Conservation (phyloP, 1,140 invertebrate species). For the Holotrichia oblita region DNA sequence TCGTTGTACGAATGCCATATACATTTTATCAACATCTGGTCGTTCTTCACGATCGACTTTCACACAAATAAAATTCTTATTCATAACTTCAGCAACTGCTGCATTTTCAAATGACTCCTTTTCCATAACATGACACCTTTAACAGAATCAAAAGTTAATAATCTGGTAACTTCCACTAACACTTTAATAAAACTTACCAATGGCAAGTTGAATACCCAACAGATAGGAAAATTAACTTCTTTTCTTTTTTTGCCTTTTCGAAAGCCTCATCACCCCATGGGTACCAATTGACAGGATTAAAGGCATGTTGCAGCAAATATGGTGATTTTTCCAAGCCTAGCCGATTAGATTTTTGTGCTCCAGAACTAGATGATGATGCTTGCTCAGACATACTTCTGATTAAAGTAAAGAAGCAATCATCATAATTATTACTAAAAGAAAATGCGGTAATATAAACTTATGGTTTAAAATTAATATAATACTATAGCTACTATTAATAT, state of each 20-base stretch:
- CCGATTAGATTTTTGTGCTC: conserved; percentile 67
- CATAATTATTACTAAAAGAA: conserved; percentile 28
- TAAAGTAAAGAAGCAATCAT: not conserved
- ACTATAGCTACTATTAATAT: no score
- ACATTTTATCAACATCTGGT: conserved; percentile 92
- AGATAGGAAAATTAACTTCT: conserved; percentile 93
- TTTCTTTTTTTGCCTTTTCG: conserved; percentile 79
- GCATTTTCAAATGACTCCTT: conserved; percentile 90
- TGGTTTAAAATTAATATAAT: not conserved
- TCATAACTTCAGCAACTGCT: conserved; percentile 86
- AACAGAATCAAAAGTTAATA: conserved; percentile 5
- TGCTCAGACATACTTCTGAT: conserved; percentile 36
- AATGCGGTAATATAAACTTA: not conserved
- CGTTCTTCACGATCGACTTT: conserved; percentile 96
- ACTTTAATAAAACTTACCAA: conserved; percentile 65
- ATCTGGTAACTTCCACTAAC: no score
- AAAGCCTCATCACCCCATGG: conserved; percentile 93
- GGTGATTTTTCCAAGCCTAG: conserved; percentile 86
- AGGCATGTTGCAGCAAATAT: conserved; percentile 93
- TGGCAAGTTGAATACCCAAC: conserved; percentile 97
- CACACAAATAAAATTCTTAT: conserved; percentile 88
- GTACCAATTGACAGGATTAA: conserved; percentile 95
- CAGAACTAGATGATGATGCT: not conserved
- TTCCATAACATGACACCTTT: conserved; percentile 93
- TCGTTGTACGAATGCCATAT: conserved; percentile 92